Base-by-base conservation (phyloP, 2,113 vertebrate genomes). In the Oxygymnocypris stewartii region DNA sequence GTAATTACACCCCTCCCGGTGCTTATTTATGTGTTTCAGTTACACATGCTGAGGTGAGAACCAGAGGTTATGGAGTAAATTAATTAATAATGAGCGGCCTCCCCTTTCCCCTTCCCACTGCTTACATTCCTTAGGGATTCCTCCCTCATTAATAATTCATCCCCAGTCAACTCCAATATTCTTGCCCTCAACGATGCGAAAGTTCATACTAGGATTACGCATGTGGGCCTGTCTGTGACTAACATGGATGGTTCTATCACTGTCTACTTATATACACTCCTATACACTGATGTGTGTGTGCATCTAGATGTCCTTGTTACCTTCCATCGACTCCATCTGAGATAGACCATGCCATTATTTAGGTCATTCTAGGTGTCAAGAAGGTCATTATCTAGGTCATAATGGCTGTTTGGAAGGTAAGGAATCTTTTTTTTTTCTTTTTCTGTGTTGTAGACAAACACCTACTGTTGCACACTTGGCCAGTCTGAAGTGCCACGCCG, bases 61-160 rank as follows among this genome's bases (percentile, higher is more conserved):
- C 57, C 37, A 69, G 54, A 75, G 86, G 25, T 85, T 82, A 79
- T 44, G 23, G n/a, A 44, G n/a, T n/a, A 47, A 80, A 89, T 89
- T 25, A 84, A 89, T 89, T 86, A 87, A 86, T 87, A 89, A 89
- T 86, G 40, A 71, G 61, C 23, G 49, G 49, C 44, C 67, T 80
- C 76, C 86, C 51, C 80, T 88, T 86, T 86, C 67, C 67, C 74
- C 86, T 87, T 47, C 74, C 63, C 49, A 59, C 75, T 57, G 54
- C 75, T 75, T 42, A 61, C n/a, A 71, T 85, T 87, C 54, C 80
- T 69, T 28, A 74, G 86, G 88, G 86, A 89, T 84, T 88, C 85
- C 80, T 86, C 80, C 25, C 40, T 81, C 35, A 84, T 89, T 78
- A 86, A 89, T 87, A 81, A 89, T 89, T 86, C 42, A 89, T 83